Evolutionary conservation across 2,113 vertebrate species (phyloP).

Genomic region (Chionis minor): DNA sequence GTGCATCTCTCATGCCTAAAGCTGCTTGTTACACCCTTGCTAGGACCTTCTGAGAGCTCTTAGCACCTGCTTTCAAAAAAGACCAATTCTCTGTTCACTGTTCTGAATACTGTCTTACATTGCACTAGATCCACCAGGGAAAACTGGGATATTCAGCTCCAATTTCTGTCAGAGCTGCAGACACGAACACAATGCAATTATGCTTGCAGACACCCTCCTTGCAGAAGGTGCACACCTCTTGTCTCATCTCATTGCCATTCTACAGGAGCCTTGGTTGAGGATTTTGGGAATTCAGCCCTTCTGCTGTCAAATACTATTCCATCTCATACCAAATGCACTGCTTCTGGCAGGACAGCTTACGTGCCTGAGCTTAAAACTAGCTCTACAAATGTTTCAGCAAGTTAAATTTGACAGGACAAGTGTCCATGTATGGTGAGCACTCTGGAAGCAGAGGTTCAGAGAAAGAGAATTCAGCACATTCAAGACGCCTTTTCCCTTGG

Average conservation of each 20-base stretch:
- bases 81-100: neutral
- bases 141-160: neutral
- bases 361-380: neutral
- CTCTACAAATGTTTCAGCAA: neutral
- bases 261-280: neutral
- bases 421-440: neutral
- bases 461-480: neutral
- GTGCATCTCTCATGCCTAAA: neutral
- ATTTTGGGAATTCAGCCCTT: neutral
- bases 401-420: neutral
- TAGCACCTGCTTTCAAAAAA: neutral
- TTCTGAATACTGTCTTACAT: neutral
- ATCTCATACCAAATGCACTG: neutral
- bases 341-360: neutral
- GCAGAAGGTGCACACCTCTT: neutral
- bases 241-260: neutral
- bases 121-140: neutral
- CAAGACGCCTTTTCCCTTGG: neutral
- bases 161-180: neutral
- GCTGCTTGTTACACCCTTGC: neutral
- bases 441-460: neutral
- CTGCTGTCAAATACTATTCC: neutral
- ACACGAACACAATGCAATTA: neutral
- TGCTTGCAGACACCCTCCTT: neutral
- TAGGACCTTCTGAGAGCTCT: neutral